Conservation (phyloP, 2,888 invertebrate species). For the Bimastos eiseni region DNA sequence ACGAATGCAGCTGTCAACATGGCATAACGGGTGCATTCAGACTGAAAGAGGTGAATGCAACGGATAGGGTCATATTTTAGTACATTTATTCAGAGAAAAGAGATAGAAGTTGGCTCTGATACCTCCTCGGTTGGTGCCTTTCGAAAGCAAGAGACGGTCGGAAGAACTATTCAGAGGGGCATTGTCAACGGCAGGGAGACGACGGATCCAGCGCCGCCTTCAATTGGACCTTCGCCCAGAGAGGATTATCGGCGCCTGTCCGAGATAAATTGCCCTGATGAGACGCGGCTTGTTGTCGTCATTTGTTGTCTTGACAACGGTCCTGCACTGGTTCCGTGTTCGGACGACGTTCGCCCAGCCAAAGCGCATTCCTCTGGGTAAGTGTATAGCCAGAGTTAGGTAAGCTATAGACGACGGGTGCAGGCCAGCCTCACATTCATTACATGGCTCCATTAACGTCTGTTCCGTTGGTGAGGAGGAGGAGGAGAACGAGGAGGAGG, state of each 20-base stretch:
- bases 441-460: not conserved
- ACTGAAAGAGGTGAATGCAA: not conserved
- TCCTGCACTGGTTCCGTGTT: slow-evolving; percentile 8
- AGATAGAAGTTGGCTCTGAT: not conserved
- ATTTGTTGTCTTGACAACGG: slow-evolving; percentile 15
- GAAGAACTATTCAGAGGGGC: not conserved
- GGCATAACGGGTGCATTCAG: not conserved
- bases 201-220: not conserved
- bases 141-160: not conserved
- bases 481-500: too few relatives aligned
- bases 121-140: not conserved
- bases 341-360: slow-evolving; percentile 10
- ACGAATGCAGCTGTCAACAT: not conserved
- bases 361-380: slow-evolving; percentile 18
- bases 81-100: not conserved
- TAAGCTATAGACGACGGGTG: not conserved
- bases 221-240: not conserved
- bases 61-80: not conserved
- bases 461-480: not conserved
- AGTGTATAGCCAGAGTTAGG: not conserved
- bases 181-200: not conserved
- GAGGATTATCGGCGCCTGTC: slow-evolving; percentile 4
- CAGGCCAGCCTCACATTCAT: not conserved
- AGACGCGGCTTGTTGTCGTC: not conserved
- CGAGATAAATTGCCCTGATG: not conserved